Evolutionary conservation across 2,113 vertebrate species (phyloP).

Genomic region (Cyanocitta stelleri): DNA sequence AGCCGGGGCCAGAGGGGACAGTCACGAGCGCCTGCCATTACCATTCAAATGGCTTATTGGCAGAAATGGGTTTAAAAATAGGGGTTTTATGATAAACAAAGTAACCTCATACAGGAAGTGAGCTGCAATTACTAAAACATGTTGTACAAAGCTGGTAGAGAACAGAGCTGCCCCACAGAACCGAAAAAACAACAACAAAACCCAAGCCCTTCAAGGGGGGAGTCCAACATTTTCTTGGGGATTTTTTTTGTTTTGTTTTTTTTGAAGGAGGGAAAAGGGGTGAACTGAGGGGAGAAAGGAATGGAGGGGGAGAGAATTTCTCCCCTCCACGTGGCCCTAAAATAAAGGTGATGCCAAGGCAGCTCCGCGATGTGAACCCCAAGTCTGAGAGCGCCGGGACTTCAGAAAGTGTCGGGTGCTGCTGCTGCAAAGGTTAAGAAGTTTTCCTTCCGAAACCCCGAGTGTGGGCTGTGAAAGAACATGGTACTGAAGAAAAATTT

Average conservation of each 20-base stretch:
- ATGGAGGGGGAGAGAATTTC: neutral
- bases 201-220: neutral
- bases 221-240: neutral
- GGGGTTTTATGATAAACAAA: slow-evolving; percentile 82
- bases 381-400: slow-evolving; percentile 29
- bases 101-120: slow-evolving; percentile 89
- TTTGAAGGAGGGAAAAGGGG: neutral
- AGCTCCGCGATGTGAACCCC: neutral
- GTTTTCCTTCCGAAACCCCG: slow-evolving; percentile 93
- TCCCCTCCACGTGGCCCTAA: neutral
- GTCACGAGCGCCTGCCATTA: neutral
- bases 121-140: slow-evolving; percentile 75
- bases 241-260: neutral
- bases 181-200: neutral
- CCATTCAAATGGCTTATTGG: slow-evolving; percentile 58
- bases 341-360: slow-evolving; percentile 51
- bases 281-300: neutral
- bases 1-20: neutral
- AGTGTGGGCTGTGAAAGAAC: slow-evolving; percentile 97
- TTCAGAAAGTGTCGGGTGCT: slow-evolving; percentile 71
- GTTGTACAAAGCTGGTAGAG: slow-evolving; percentile 23
- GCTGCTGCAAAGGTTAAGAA: slow-evolving; percentile 91
- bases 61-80: slow-evolving; percentile 82
- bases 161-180: slow-evolving; percentile 1
- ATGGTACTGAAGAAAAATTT: slow-evolving; percentile 93